Percentiles rank a stretch among this genome's conserved stretches.
Evolutionary conservation across 2,888 invertebrate species (phyloP).

Genomic region (Stegana nigrithorax): DNA sequence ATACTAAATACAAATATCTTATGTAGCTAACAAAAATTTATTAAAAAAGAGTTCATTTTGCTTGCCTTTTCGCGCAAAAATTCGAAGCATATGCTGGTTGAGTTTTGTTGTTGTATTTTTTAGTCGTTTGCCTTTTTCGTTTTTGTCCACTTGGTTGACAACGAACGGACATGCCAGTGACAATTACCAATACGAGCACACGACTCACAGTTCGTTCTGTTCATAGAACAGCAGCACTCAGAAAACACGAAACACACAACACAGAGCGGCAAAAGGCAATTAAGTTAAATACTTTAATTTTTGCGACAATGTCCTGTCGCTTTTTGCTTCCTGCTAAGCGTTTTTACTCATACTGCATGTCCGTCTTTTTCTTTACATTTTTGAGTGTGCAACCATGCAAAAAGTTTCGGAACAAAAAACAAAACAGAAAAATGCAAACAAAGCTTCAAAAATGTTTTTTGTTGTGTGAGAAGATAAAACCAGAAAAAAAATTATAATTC

Average conservation of each 20-base stretch:
- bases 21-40: not conserved
- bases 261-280: slow-evolving; percentile 48
- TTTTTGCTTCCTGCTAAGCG: slow-evolving; percentile 28
- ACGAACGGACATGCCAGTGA: slow-evolving; percentile 14
- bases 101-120: not conserved
- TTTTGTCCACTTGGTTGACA: not conserved
- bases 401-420: slow-evolving; percentile 38
- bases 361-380: not conserved
- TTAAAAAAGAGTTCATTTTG: too few relatives aligned
- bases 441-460: slow-evolving; percentile 20
- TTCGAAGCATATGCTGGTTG: not conserved
- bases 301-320: slow-evolving; percentile 45
- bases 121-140: not conserved
- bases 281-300: slow-evolving; percentile 49
- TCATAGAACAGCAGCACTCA: too few relatives aligned
- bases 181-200: slow-evolving; percentile 9
- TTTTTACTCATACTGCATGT: slow-evolving; percentile 1
- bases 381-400: slow-evolving; percentile 45
- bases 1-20: not conserved
- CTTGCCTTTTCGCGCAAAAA: not conserved
- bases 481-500: too few relatives aligned
- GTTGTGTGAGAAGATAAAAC: too few relatives aligned
- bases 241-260: slow-evolving; percentile 11
- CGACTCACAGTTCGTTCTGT: too few relatives aligned
- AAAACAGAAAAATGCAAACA: slow-evolving; percentile 36